Percentiles rank a stretch among this genome's conserved stretches.
phyloP scores from a whole-genome alignment of 1,140 invertebrate genomes.

The Drosophila watanabei region DNA sequence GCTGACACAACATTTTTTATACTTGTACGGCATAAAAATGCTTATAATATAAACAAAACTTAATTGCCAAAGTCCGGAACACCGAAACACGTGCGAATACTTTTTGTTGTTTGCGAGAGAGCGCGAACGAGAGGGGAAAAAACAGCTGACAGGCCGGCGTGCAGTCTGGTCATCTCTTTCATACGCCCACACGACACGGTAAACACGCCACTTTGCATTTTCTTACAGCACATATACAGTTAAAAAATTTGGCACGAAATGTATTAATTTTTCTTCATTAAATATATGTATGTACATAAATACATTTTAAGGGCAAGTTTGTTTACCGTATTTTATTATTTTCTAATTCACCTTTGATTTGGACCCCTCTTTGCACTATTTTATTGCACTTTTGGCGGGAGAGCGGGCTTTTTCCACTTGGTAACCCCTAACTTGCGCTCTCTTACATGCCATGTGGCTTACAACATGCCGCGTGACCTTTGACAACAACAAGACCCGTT shows the following conservation, averaged over 20 bases:
- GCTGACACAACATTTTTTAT: neutral
- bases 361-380: neutral
- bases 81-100: conserved; percentile 26
- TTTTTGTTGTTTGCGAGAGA: conserved; percentile 22
- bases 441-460: conserved; percentile 29
- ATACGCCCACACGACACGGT: neutral
- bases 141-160: conserved; percentile 32
- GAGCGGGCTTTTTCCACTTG: conserved; percentile 1
- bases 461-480: conserved; percentile 49
- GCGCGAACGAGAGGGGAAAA: conserved; percentile 1
- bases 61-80: neutral
- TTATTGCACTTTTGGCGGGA: conserved; percentile 17
- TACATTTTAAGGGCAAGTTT: neutral
- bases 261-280: neutral
- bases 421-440: conserved; percentile 3
- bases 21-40: neutral
- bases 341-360: neutral
- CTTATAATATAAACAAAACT: conserved; percentile 6
- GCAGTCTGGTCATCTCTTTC: conserved; percentile 32
- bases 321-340: neutral
- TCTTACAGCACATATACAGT: neutral
- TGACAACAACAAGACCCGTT: conserved; percentile 44
- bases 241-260: neutral
- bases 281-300: neutral
- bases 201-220: conserved; percentile 12